Evolutionary conservation across 1,140 invertebrate species (phyloP), one percentile per base, ranked within the genome.

Genomic region (Diorhabda sublineata): DNA sequence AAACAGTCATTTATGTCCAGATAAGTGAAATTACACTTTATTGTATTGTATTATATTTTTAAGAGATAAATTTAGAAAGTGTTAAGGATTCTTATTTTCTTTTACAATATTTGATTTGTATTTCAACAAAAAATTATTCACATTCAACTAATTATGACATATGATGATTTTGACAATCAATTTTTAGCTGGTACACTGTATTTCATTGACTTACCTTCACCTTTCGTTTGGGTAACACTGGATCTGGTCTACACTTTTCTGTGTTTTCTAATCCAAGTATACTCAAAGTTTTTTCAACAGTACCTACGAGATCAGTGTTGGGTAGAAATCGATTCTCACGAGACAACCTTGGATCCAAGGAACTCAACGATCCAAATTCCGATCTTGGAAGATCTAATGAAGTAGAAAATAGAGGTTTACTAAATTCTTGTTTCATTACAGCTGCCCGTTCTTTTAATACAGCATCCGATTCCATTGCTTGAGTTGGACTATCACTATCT

Each of bases 341-440:
- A 6, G 70, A 60, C 9, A 78, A 64, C 9, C 78, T 69, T 3
- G 75, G 75, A 73, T 78, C 77, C 63, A 76, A 44, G 45, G 68
- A 71, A 9, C 61, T 61, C 7, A 64, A 41, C 7, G 47, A 26
- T 3, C 58, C 61, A 42, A 66, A 42, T 52, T 66, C 52, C 5
- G 26, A n/a, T 41, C 26, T 6, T 5, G 59, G 47, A 58, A 62
- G 52, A 58, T 65, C 57, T 45, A 45, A 58, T 44, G 43, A 60
- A 1, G 67, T 44, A 3, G 70, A 43, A 7, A 64, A 57, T 4
- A 82, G 71, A 61, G 73, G 71, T 45, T 77, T 79, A n/a, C 75
- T 76, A 61, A 82, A 84, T 66, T 84, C 83, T 8, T 84, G 75
- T 65, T 79, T 78, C 80, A 84, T 81, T 61, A 85, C 81, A 4